Evolutionary conservation across 2,113 vertebrate species (phyloP).

Genomic region (Gallinago paraguaiae): DNA sequence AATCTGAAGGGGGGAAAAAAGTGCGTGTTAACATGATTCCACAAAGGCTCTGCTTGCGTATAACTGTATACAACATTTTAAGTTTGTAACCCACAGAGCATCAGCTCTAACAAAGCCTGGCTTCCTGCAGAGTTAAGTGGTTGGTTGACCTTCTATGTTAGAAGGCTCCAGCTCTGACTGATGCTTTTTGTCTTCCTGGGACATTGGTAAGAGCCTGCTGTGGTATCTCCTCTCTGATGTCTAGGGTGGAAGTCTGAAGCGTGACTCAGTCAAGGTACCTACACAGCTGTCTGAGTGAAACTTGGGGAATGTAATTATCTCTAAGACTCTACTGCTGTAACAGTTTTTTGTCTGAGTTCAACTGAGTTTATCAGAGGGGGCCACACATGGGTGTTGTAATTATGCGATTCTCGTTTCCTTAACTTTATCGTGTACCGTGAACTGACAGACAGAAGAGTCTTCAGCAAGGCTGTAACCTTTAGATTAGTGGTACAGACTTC

Average conservation of each 20-base stretch:
- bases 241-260: conserved; percentile 49
- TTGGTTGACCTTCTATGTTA: conserved; percentile 52
- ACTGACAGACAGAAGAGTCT: background rate
- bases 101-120: conserved; percentile 49
- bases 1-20: background rate
- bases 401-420: background rate
- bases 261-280: conserved; percentile 12
- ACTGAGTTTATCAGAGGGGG: conserved; percentile 47
- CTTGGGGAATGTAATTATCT: conserved; percentile 19
- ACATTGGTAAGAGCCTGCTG: conserved; percentile 44
- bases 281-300: background rate
- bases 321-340: background rate
- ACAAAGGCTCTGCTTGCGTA: conserved; percentile 43
- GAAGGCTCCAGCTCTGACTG: conserved; percentile 43
- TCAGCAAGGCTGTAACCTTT: conserved; percentile 22
- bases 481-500: conserved; percentile 38
- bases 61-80: conserved; percentile 33
- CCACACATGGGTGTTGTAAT: conserved; percentile 46
- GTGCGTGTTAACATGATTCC: background rate
- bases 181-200: conserved; percentile 57
- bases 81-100: conserved; percentile 44
- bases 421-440: conserved; percentile 1
- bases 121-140: conserved; percentile 60
- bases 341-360: conserved; percentile 47
- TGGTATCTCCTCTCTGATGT: conserved; percentile 53